phyloP scores from a whole-genome alignment of 2,797 vertebrate genomes.

The Hybognathus amarus region DNA sequence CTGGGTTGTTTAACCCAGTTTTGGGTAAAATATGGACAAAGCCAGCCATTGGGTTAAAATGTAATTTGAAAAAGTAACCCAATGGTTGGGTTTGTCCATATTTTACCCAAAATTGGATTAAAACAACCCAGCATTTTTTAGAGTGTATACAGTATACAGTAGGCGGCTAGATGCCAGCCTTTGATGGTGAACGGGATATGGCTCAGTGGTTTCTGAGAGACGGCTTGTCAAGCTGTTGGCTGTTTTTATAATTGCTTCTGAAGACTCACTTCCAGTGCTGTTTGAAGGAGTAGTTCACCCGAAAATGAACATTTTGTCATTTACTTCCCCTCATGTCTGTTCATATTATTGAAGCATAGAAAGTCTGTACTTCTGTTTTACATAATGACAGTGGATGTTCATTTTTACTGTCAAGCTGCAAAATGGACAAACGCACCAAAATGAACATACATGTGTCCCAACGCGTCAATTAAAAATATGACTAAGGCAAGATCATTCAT shows the following conservation, averaged over 20 bases:
- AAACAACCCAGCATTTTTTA: no score
- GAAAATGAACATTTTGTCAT: conserved; percentile 15
- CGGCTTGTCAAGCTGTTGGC: conserved; percentile 17
- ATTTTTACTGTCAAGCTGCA: background rate
- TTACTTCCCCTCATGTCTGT: background rate
- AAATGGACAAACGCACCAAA: background rate
- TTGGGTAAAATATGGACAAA: no score
- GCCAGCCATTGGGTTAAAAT: no score
- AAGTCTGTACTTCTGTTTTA: background rate
- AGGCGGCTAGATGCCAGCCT: background rate
- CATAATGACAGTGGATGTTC: background rate
- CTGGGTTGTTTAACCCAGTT: no score
- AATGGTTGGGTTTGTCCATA: no score
- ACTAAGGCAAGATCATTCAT: background rate
- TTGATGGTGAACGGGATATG: background rate
- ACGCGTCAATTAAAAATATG: background rate
- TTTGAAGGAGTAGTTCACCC: conserved; percentile 2
- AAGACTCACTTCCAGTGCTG: conserved; percentile 1
- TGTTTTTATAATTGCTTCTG: conserved; percentile 29
- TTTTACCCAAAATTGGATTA: no score
- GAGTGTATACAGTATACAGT: background rate
- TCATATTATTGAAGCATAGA: background rate
- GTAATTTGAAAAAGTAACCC: no score
- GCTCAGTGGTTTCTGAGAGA: conserved; percentile 31
- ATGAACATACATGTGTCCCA: background rate